Evolutionary conservation across 2,113 vertebrate species (phyloP).

Genomic region (Catharus bicknelli): DNA sequence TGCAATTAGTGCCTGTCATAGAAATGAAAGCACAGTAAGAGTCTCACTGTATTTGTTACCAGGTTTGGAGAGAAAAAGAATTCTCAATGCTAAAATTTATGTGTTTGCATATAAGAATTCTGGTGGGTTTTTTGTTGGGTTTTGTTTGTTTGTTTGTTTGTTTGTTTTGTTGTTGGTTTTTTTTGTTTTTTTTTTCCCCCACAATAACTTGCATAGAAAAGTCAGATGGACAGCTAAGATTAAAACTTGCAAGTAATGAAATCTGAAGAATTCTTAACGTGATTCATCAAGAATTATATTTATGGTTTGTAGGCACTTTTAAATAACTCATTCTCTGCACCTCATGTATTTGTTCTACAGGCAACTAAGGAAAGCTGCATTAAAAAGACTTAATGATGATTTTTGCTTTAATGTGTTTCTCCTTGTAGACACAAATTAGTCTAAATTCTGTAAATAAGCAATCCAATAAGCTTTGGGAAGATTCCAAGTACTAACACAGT

Average conservation of each 20-base stretch:
- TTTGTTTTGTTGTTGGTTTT: too few relatives aligned
- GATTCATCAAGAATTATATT: neutral
- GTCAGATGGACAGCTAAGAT: neutral
- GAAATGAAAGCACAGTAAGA: neutral
- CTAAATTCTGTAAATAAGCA: conserved; percentile 18
- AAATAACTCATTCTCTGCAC: neutral
- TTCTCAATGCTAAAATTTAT: neutral
- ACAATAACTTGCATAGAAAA: neutral
- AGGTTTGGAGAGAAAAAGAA: neutral
- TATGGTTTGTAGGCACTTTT: neutral
- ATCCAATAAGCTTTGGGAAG: neutral
- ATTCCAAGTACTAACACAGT: neutral
- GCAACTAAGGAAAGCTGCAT: neutral
- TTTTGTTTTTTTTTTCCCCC: too few relatives aligned
- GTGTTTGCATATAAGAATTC: neutral
- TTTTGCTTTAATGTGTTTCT: conserved; percentile 19
- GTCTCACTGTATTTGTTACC: neutral
- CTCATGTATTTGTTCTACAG: neutral
- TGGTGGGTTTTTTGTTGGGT: neutral
- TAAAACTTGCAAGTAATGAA: conserved; percentile 15
- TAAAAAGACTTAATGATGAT: conserved; percentile 14
- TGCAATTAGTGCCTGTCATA: neutral
- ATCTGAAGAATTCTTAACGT: conserved; percentile 4
- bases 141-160: too few relatives aligned
- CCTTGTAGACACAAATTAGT: neutral